These are phyloP conservation scores for Lepidiolamprologus cunningtoni DNA, from an alignment of 2,113 vertebrate species.

Conservation along the genomic window DNA sequence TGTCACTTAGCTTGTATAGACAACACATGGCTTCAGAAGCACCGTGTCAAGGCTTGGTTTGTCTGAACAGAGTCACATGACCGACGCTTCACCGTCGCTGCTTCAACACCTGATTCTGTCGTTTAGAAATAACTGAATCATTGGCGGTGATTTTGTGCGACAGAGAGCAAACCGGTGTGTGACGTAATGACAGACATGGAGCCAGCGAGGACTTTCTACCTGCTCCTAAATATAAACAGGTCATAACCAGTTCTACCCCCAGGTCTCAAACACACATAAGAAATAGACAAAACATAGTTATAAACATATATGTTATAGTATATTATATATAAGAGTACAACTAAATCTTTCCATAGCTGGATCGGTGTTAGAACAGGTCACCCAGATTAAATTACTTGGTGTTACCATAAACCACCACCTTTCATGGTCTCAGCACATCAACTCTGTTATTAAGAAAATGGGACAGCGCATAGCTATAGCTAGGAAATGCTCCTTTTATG, in stretches of 20 bases:
- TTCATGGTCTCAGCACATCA: no score
- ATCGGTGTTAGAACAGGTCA: no score
- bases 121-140: not conserved
- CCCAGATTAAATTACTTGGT: no score
- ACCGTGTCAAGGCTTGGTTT: not conserved
- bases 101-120: accelerated
- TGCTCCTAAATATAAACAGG: not conserved
- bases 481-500: accelerated
- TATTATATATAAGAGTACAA: not conserved
- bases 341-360: no score
- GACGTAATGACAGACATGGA: not conserved
- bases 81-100: accelerated
- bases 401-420: no score
- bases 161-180: not conserved
- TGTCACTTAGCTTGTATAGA: not conserved
- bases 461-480: no score
- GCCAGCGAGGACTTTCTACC: not conserved
- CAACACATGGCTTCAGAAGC: not conserved
- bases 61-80: not conserved
- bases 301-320: not conserved
- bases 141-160: not conserved
- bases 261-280: not conserved
- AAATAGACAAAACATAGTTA: not conserved
- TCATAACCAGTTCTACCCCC: not conserved
- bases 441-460: no score